Conservation (phyloP, 2,888 invertebrate genomes). For the Nymphalis polychloros region DNA sequence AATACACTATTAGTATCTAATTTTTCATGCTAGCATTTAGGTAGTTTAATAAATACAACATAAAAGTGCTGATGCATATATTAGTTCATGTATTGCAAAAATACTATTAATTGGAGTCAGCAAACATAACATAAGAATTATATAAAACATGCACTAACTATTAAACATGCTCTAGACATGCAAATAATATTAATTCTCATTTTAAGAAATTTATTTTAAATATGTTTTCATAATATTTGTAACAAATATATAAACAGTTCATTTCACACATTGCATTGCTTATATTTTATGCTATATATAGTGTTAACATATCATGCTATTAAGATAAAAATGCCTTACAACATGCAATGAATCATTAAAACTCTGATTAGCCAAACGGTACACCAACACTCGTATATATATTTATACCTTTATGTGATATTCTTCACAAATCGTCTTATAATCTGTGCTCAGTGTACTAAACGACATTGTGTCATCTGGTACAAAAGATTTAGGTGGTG, state of each 20-base stretch:
- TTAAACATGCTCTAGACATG: no score
- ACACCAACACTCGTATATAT: slow-evolving; percentile 45
- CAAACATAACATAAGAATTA: no score
- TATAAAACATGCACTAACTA: no score
- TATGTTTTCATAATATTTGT: no score
- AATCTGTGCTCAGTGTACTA: slow-evolving; percentile 85
- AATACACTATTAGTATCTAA: no score
- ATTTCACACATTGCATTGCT: slow-evolving; percentile 45
- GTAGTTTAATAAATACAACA: neutral
- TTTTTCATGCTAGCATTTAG: neutral
- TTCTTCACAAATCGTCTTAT: slow-evolving; percentile 87
- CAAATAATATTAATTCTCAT: no score
- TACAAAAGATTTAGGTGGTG: slow-evolving; percentile 64
- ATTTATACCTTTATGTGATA: slow-evolving; percentile 84
- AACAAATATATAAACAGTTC: neutral
- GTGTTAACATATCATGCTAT: slow-evolving; percentile 54
- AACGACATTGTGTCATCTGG: slow-evolving; percentile 72
- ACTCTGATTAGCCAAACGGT: slow-evolving; percentile 46
- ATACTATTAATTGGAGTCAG: no score
- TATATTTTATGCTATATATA: slow-evolving; percentile 45
- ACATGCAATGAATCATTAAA: slow-evolving; percentile 42
- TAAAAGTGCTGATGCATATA: neutral
- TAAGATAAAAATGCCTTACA: slow-evolving; percentile 48
- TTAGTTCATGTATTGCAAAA: neutral
- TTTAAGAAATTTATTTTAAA: no score